A percentile compares a stretch with the other conserved stretches of the same genome.
These are phyloP conservation scores for Cydia fagiglandana DNA, from an alignment of 1,140 invertebrate genomes.

Conservation along the genomic window DNA sequence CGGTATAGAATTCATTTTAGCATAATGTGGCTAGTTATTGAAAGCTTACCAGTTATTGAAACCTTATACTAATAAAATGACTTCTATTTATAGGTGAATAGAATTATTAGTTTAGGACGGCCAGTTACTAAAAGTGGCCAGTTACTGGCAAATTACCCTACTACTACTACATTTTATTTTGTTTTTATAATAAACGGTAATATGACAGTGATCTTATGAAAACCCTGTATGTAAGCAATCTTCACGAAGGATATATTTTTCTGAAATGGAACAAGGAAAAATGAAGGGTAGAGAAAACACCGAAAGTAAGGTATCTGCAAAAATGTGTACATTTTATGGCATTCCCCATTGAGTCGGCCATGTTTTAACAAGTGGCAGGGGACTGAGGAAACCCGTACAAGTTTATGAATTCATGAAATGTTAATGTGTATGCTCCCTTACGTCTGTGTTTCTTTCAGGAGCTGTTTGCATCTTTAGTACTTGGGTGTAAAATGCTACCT, in stretches of 20 bases:
- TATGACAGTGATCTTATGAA: no score
- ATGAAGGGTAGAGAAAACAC: not conserved
- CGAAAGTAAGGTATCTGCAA: slow-evolving; percentile 1
- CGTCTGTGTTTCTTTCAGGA: not conserved
- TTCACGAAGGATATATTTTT: not conserved
- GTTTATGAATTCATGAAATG: slow-evolving; percentile 12
- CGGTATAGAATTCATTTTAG: no score
- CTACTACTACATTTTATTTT: no score
- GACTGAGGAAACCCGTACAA: not conserved
- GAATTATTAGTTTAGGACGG: no score
- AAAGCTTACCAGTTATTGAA: no score
- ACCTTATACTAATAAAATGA: no score
- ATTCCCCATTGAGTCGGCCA: not conserved
- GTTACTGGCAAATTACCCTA: no score
- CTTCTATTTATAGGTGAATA: no score
- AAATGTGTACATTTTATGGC: slow-evolving; percentile 6
- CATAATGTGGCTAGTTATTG: no score
- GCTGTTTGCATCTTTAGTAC: not conserved
- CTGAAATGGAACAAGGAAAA: not conserved
- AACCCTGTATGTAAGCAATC: not conserved
- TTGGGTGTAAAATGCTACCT: not conserved
- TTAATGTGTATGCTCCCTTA: slow-evolving; percentile 3
- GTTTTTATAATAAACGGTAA: no score
- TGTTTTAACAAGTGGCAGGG: slow-evolving; percentile 16
- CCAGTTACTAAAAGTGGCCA: no score